Evolutionary conservation across 2,797 vertebrate genomes (phyloP).

Genomic region (Chaetophractus vellerosus): DNA sequence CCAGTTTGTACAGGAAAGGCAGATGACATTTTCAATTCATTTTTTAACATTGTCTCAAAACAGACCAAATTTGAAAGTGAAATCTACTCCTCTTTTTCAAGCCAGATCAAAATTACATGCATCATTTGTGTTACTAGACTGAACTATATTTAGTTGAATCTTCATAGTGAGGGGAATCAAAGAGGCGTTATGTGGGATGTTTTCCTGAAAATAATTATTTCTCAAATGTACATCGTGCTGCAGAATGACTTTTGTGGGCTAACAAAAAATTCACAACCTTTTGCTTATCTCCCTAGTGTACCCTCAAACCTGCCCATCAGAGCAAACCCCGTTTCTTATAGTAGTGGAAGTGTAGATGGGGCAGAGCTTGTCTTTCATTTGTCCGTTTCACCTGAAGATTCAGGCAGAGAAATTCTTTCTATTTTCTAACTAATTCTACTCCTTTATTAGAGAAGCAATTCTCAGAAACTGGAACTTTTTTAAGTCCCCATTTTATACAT

Average conservation of each 20-base stretch:
- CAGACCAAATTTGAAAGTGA: conserved; percentile 62
- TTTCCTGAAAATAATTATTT: conserved; percentile 57
- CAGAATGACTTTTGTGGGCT: conserved; percentile 28
- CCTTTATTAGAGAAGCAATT: conserved; percentile 12
- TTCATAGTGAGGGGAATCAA: conserved; percentile 15
- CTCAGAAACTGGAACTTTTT: conserved; percentile 7
- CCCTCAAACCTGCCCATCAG: not conserved
- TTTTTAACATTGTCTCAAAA: conserved; percentile 40
- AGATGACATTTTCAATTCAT: not conserved
- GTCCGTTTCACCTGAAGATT: conserved; percentile 53
- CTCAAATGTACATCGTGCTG: not conserved
- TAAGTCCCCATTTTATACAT: conserved; percentile 36
- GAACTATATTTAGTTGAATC: conserved; percentile 57
- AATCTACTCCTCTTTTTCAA: conserved; percentile 26
- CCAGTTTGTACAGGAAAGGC: not conserved
- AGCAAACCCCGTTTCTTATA: not conserved
- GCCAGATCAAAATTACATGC: not conserved
- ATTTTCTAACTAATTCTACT: conserved; percentile 35
- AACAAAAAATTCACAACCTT: not conserved
- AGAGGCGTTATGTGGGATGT: conserved; percentile 20
- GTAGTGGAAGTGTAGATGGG: not conserved
- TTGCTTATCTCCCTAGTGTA: not conserved
- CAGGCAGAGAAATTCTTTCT: conserved; percentile 21
- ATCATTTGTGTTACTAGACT: conserved; percentile 39
- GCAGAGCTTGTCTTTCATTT: not conserved